Evolutionary conservation across 2,888 invertebrate genomes (phyloP).

Genomic region (Julus scandinavius): DNA sequence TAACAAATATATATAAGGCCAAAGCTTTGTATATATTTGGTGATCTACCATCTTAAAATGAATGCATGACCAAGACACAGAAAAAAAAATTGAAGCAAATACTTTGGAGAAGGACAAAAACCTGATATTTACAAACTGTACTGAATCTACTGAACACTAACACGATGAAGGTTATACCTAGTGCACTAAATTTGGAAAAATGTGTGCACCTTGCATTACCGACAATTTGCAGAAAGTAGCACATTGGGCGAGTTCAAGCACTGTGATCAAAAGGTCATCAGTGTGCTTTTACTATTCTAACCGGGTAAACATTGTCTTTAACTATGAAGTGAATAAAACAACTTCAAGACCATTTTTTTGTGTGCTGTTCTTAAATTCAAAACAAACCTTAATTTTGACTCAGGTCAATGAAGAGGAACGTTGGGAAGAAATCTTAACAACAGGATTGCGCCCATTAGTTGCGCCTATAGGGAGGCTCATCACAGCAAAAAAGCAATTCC

Average conservation of each 20-base stretch:
- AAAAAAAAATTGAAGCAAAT: neutral
- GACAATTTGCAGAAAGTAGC: neutral
- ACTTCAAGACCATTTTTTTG: neutral
- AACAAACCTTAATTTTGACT: slow-evolving; percentile 7
- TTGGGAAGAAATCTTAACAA: neutral
- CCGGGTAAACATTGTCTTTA: neutral
- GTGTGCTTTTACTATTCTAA: neutral
- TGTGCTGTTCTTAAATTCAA: neutral
- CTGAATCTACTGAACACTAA: too few species aligned
- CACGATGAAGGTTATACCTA: neutral
- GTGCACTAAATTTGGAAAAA: neutral
- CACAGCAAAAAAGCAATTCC: slow-evolving; percentile 3
- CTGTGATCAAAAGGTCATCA: neutral
- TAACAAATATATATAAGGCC: neutral
- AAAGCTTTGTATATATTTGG: neutral
- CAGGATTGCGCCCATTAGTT: slow-evolving; percentile 36
- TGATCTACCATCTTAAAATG: neutral
- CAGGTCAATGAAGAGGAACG: slow-evolving; percentile 26
- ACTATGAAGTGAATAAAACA: neutral
- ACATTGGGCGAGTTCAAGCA: neutral
- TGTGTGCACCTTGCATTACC: neutral
- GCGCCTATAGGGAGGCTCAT: slow-evolving; percentile 14
- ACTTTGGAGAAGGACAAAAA: slow-evolving; percentile 23
- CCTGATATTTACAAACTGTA: neutral
- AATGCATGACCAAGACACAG: slow-evolving; percentile 33